phyloP scores from a whole-genome alignment of 64 coral and sea anemone genomes.

The Exaiptasia diaphana region DNA sequence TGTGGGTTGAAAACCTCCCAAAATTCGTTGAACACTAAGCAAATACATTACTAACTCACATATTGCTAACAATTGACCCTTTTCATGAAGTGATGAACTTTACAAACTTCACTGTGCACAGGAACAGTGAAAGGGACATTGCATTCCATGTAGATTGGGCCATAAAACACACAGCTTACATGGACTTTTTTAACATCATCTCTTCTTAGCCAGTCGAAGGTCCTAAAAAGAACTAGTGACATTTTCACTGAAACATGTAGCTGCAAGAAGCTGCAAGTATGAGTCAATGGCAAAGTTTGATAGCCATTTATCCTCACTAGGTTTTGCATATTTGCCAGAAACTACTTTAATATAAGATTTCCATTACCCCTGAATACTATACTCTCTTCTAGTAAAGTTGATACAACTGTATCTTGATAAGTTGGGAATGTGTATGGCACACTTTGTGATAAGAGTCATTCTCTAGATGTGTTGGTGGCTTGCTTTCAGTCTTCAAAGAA shows the following conservation, averaged over 20 bases:
- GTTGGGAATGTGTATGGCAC: no score
- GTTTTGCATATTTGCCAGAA: constrained; percentile 9
- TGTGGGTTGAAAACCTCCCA: no score
- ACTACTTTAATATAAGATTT: no score
- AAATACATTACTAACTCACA: no score
- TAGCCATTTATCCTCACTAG: constrained; percentile 26
- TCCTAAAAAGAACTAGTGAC: not conserved
- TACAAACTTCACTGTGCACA: constrained; percentile 3
- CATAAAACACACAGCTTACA: constrained; percentile 24
- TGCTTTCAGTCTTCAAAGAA: no score
- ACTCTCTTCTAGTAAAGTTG: no score
- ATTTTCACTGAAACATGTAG: not conserved
- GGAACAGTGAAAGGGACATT: constrained; percentile 14
- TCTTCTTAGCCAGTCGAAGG: constrained; percentile 30
- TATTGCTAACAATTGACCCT: no score
- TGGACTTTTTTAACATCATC: constrained; percentile 21
- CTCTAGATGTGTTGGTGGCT: no score
- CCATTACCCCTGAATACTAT: no score
- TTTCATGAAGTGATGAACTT: constrained; percentile 45
- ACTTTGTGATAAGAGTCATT: no score
- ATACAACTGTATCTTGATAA: no score
- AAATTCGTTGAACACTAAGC: no score
- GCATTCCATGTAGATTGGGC: not conserved
- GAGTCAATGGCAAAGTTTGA: constrained; percentile 43
- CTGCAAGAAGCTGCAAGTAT: constrained; percentile 19